Evolutionary conservation across 2,888 invertebrate species (phyloP), one percentile per base, ranked within the genome.

Genomic region (Sarcophaga caerulescens): DNA sequence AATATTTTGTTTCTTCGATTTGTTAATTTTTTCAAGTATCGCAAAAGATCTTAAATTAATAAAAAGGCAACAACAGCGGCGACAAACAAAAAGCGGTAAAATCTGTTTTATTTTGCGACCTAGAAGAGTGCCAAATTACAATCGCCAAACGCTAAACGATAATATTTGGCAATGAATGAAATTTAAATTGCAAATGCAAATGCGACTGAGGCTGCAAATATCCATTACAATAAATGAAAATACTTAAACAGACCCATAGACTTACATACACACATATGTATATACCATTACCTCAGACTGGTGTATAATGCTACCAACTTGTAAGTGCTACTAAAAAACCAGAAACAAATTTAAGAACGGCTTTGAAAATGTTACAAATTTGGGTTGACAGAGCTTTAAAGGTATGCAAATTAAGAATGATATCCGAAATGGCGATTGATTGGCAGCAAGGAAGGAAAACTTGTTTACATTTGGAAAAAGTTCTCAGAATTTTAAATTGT

Each of bases 341-440:
- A 6, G 14, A 23, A 25, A 65, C 25, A 25, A 23, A 52, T 44
- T n/a, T 73, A 62, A 52, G 63, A 74, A 63, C 52, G n/a, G 52
- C 62, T 47, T 62, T 71, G 63, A 80, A 63, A 71, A 80, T 80
- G 66, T 80, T 80, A 66, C 44, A 60, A 12, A 78, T 52, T 59
- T 59, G 35, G 6, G 35, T n/a, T 17, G 6, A 3, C 70, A 71
- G 59, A 14, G n/a, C 2, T n/a, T n/a, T 0, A 2, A 71, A 71
- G 35, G 70, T 57, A 12, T 69, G 3, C 10, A 45, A 68, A 6
- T 60, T n/a, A 6, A 35, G 17, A 60, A 59, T 5, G n/a, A 0
- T 60, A 6, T 60, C 60, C 1, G 25, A 35, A 35, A 35, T 6
- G 6, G 25, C 5, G 25, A 6, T 35, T 35, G 6, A 35, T 35